A percentile compares a stretch with the other conserved stretches of the same genome.
These are phyloP conservation scores for Acanthaster planci DNA, from an alignment of 35 echinoderm and acorn worm genomes.

Conservation along the genomic window DNA sequence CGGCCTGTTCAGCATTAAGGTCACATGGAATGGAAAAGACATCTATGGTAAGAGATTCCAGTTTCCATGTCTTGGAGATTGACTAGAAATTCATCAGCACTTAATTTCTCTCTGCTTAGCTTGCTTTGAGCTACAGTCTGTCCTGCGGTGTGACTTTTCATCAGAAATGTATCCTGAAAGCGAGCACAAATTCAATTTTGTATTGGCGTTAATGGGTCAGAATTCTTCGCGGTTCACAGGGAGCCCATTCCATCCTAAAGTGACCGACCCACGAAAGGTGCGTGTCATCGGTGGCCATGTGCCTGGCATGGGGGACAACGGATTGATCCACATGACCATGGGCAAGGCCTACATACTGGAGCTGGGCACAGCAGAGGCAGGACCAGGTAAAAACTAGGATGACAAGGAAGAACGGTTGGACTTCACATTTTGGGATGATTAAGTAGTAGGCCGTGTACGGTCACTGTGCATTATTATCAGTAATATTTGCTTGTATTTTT, in stretches of 20 bases:
- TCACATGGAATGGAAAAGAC: constrained; percentile 68
- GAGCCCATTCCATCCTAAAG: constrained; percentile 81
- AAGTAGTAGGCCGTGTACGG: no score
- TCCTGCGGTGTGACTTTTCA: no score
- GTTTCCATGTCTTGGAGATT: no score
- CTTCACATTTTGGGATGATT: no score
- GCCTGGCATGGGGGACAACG: constrained; percentile 47
- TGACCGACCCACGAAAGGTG: constrained; percentile 84
- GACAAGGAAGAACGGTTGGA: not conserved
- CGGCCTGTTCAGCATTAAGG: constrained; percentile 80
- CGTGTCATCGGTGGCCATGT: constrained; percentile 48
- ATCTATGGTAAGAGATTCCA: constrained; percentile 68
- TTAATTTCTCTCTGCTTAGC: no score
- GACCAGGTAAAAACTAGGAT: constrained; percentile 63
- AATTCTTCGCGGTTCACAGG: constrained; percentile 27
- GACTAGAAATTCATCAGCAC: no score
- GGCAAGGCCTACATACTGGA: constrained; percentile 62
- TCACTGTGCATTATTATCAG: no score
- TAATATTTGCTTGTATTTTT: not conserved
- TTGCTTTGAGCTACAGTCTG: no score
- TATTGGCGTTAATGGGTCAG: not conserved
- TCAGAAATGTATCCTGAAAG: not conserved
- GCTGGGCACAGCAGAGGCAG: constrained; percentile 68
- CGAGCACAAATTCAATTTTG: not conserved
- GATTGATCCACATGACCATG: constrained; percentile 48